Conservation (phyloP, 1,140 invertebrate genomes). For the Orius insidiosus region DNA sequence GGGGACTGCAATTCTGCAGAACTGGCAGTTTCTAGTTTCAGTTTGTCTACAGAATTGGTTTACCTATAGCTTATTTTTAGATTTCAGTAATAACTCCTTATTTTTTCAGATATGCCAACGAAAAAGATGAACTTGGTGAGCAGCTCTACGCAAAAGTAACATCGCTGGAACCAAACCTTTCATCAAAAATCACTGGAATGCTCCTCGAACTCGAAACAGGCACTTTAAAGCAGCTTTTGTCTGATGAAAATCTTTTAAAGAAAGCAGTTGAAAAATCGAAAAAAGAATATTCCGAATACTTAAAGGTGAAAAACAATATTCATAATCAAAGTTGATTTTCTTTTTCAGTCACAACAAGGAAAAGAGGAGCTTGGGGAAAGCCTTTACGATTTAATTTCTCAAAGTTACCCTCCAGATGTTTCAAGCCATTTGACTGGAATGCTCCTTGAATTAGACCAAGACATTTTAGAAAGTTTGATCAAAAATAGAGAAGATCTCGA, state of each 20-base stretch:
- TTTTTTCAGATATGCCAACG: conserved; percentile 7
- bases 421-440: conserved; percentile 18
- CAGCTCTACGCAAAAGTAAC: conserved; percentile 16
- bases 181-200: conserved; percentile 20
- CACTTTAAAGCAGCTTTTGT: conserved; percentile 15
- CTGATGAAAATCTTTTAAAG: conserved; percentile 9
- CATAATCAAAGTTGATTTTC: too few species aligned
- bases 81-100: too few species aligned
- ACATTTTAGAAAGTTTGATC: neutral
- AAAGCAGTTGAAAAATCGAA: conserved; percentile 18
- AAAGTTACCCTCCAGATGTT: conserved; percentile 13
- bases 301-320: too few species aligned
- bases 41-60: neutral
- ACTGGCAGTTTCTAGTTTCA: neutral
- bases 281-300: conserved; percentile 17
- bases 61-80: neutral
- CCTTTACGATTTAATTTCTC: conserved; percentile 14
- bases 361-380: conserved; percentile 17
- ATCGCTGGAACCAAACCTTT: conserved; percentile 15
- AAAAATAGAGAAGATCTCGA: conserved; percentile 9
- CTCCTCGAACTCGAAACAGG: conserved; percentile 17
- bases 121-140: conserved; percentile 17
- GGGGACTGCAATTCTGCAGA: neutral
- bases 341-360: conserved; percentile 6
- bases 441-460: conserved; percentile 17